phyloP scores from a whole-genome alignment of 37 sponge, comb jelly and placozoan species.

The Cliona cf. orientalis region DNA sequence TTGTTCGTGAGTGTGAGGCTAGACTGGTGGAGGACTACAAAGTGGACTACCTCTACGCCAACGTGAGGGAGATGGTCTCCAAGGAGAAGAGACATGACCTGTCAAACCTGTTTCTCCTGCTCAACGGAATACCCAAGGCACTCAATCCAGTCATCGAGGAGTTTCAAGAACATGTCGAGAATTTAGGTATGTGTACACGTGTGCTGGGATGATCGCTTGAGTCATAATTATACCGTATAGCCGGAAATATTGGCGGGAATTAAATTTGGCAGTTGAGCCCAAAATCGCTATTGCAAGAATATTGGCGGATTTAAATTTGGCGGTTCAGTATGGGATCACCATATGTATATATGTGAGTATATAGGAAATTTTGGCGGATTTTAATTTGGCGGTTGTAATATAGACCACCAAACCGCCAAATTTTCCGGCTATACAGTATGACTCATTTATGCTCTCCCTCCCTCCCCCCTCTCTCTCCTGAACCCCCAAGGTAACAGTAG shows the following conservation, averaged over 20 bases:
- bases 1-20: conserved; percentile 62
- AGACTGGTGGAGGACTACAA: conserved; percentile 48
- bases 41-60: conserved; percentile 42
- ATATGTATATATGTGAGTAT: too few relatives aligned
- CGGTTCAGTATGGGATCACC: too few relatives aligned
- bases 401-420: too few relatives aligned
- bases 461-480: conserved; percentile 17
- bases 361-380: too few relatives aligned
- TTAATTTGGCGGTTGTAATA: too few relatives aligned
- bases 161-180: conserved; percentile 49
- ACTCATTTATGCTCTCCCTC: conserved; percentile 11
- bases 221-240: too few relatives aligned
- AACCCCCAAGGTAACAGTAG: conserved; percentile 1
- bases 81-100: conserved; percentile 53
- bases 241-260: too few relatives aligned
- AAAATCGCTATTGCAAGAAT: too few relatives aligned
- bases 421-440: not conserved
- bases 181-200: conserved; percentile 33
- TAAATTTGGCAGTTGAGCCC: too few relatives aligned
- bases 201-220: too few relatives aligned
- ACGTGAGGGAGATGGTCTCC: conserved; percentile 36
- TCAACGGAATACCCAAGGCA: conserved; percentile 47
- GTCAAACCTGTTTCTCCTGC: conserved; percentile 60
- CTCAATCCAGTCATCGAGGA: conserved; percentile 44
- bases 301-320: too few relatives aligned